Evolutionary conservation across 2,797 vertebrate species (phyloP).

Genomic region (Mastacembelus armatus): DNA sequence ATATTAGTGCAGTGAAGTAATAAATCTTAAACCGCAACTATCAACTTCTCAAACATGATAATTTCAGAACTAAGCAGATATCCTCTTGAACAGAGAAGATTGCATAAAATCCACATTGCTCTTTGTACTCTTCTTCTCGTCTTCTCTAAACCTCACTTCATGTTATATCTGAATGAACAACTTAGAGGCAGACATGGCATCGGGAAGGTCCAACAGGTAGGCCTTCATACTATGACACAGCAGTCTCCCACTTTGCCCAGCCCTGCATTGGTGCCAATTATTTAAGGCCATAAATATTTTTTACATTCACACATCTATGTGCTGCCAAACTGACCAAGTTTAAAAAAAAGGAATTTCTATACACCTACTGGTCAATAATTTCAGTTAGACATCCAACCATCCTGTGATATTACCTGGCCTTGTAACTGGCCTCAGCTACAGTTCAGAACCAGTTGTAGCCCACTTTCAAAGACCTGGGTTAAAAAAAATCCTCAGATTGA

Average conservation of each 20-base stretch:
- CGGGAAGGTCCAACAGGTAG: slow-evolving; percentile 26
- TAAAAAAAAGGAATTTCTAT: slow-evolving; percentile 23
- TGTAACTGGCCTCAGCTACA: slow-evolving; percentile 44
- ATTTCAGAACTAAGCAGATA: neutral
- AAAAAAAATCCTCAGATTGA: slow-evolving; percentile 32
- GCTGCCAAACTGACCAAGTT: neutral
- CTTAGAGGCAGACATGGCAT: slow-evolving; percentile 12
- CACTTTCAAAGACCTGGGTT: slow-evolving; percentile 32
- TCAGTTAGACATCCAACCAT: slow-evolving; percentile 42
- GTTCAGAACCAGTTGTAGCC: slow-evolving; percentile 31
- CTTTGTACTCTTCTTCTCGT: neutral
- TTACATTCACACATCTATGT: neutral
- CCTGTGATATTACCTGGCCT: slow-evolving; percentile 58
- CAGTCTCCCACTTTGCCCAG: slow-evolving; percentile 11
- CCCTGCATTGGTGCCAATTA: neutral
- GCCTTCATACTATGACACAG: slow-evolving; percentile 48
- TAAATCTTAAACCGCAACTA: neutral
- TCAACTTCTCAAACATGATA: neutral
- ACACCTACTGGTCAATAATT: slow-evolving; percentile 36
- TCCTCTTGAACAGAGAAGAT: neutral
- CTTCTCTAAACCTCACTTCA: neutral
- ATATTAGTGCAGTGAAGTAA: neutral
- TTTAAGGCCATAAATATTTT: neutral
- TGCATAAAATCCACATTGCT: neutral
- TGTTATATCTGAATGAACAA: neutral